A percentile compares a stretch with the other conserved stretches of the same genome.
Evolutionary conservation across 2,113 vertebrate genomes (phyloP).

Genomic region (Petrocephalus zakoni): DNA sequence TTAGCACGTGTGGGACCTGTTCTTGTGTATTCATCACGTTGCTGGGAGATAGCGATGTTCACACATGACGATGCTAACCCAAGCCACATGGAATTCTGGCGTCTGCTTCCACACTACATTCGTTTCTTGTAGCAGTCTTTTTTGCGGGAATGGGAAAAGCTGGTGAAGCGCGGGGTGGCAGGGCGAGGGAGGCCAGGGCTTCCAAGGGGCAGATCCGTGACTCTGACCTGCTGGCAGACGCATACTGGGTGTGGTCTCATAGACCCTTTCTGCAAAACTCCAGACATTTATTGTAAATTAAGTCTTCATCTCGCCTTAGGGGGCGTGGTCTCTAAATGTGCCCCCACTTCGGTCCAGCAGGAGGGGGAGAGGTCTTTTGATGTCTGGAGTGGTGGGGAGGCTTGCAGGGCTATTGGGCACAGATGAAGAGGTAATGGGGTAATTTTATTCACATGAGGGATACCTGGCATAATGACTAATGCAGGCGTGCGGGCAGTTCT

Average conservation of each 20-base stretch:
- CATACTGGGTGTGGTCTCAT: neutral
- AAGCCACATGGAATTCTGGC: neutral
- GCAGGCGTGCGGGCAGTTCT: neutral
- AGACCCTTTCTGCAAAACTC: neutral
- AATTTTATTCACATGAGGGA: neutral
- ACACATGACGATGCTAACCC: neutral
- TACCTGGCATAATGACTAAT: neutral
- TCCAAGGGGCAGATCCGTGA: neutral
- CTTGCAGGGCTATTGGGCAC: neutral
- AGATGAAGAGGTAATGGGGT: neutral
- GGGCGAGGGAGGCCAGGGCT: neutral
- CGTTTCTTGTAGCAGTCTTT: neutral
- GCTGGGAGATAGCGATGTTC: neutral
- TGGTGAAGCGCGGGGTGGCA: neutral
- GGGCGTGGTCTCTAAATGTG: neutral
- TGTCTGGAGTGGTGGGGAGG: neutral
- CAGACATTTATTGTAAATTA: neutral
- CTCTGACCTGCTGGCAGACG: neutral
- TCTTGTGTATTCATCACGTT: neutral
- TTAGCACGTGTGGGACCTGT: neutral
- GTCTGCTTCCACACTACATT: neutral
- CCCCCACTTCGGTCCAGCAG: neutral
- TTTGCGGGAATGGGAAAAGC: neutral
- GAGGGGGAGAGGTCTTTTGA: neutral
- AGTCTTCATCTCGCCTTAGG: neutral